These are phyloP conservation scores for Vespertilio murinus DNA, from an alignment of 2,797 vertebrate genomes.

Conservation along the genomic window DNA sequence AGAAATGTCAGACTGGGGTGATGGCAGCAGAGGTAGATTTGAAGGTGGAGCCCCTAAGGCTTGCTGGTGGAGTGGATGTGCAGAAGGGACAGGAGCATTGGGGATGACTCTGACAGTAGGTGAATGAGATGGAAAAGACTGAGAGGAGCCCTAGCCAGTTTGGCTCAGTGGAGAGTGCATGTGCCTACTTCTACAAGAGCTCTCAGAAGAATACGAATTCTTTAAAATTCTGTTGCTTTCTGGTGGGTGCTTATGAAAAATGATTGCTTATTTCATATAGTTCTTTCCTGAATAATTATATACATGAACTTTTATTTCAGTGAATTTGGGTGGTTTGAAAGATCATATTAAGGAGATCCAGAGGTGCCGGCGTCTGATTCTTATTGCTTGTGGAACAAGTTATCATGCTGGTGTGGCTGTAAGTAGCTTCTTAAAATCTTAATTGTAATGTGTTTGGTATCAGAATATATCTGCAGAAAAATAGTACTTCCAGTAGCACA, in stretches of 20 bases:
- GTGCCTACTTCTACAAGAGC: no score
- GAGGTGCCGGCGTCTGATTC: slow-evolving; percentile 95
- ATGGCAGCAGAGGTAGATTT: background rate
- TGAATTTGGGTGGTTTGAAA: slow-evolving; percentile 95
- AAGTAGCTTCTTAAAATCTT: slow-evolving; percentile 65
- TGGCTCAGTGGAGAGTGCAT: no score
- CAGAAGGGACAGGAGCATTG: background rate
- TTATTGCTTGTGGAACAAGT: slow-evolving; percentile 98
- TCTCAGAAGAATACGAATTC: slow-evolving; percentile 7
- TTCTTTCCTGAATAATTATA: slow-evolving; percentile 22
- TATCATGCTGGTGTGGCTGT: slow-evolving; percentile 95
- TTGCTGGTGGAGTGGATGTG: background rate
- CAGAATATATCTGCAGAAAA: background rate
- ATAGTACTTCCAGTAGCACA: background rate
- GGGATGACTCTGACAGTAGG: background rate
- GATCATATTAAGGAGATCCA: slow-evolving; percentile 99
- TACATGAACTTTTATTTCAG: slow-evolving; percentile 81
- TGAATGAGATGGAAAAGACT: background rate
- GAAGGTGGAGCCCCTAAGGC: background rate
- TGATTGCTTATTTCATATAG: background rate
- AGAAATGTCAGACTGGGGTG: background rate
- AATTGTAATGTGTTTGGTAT: background rate
- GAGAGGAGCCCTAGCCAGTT: no score
- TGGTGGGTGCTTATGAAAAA: background rate
- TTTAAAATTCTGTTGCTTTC: slow-evolving; percentile 40